phyloP scores from a whole-genome alignment of 2,797 vertebrate genomes.

The Cynopterus sphinx region DNA sequence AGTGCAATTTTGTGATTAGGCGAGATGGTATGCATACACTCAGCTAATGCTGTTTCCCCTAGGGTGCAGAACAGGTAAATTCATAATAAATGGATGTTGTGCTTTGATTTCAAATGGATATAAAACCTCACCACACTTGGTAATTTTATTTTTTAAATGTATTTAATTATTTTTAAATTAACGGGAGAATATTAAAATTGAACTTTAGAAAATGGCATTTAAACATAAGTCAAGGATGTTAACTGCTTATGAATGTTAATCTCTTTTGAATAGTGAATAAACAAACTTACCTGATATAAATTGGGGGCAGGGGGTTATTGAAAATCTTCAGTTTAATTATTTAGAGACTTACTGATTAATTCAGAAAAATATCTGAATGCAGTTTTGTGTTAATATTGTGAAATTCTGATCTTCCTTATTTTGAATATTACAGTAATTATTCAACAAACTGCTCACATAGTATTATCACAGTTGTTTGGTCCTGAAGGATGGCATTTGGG shows the following conservation, averaged over 20 bases:
- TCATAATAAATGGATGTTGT: conserved; percentile 77
- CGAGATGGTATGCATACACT: conserved; percentile 45
- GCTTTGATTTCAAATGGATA: conserved; percentile 78
- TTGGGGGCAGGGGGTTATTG: not conserved
- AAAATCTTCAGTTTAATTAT: conserved; percentile 65
- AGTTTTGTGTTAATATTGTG: conserved; percentile 62
- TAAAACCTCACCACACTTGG: conserved; percentile 61
- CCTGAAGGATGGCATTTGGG: not conserved
- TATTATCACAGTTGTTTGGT: conserved; percentile 29
- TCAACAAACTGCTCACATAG: conserved; percentile 55
- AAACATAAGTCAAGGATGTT: conserved; percentile 73
- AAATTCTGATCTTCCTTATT: conserved; percentile 60
- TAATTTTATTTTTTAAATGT: conserved; percentile 76
- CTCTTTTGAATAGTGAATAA: conserved; percentile 56
- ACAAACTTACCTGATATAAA: conserved; percentile 56
- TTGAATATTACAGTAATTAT: conserved; percentile 68
- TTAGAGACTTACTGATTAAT: conserved; percentile 70
- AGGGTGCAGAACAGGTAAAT: conserved; percentile 75
- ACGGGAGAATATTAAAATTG: conserved; percentile 77
- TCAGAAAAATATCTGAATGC: conserved; percentile 52
- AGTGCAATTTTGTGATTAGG: conserved; percentile 81
- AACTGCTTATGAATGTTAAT: conserved; percentile 76
- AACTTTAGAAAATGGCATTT: conserved; percentile 78
- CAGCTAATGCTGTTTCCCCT: conserved; percentile 71
- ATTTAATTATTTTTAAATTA: conserved; percentile 78